Evolutionary conservation across 2,113 vertebrate species (phyloP).

Genomic region (cattle (Bos taurus)): ARS-UCD2.0 NC_037346.1:55977001-55977500

Average conservation of each 20-base stretch:
- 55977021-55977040: neutral
- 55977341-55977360: neutral
- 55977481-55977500: neutral
- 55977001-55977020: neutral
- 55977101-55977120: neutral
- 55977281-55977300: neutral
- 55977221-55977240: neutral
- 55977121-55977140: too few relatives aligned
- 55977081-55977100: neutral
- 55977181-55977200: neutral
- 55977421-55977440: neutral
- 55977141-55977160: neutral
- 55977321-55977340: neutral
- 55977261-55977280: neutral
- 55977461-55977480: neutral
- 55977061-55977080: neutral
- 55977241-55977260: neutral
- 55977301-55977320: neutral
- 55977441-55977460: neutral
- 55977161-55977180: neutral
- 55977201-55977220: neutral
- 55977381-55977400: neutral
- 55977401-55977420: neutral
- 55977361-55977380: neutral
- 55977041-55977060: neutral